A percentile compares a stretch with the other conserved stretches of the same genome.
These are phyloP conservation scores for Holocentrus rufus DNA, from an alignment of 2,797 vertebrate species.

Conservation along the genomic window DNA sequence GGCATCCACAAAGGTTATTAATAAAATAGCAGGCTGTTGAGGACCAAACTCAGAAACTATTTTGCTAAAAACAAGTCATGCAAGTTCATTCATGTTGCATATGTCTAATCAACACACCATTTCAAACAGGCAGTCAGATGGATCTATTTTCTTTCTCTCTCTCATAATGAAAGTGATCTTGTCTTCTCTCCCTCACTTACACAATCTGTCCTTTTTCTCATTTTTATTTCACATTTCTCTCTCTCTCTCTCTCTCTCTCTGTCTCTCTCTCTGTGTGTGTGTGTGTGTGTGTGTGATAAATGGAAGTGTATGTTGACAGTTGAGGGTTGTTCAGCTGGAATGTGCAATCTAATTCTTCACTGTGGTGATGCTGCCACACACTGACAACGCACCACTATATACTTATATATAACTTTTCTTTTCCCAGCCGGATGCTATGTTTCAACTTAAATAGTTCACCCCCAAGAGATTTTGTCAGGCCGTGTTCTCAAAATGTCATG, in stretches of 20 bases:
- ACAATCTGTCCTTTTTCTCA: not conserved
- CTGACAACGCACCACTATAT: constrained; percentile 18
- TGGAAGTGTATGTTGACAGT: constrained; percentile 46
- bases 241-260: constrained; percentile 21
- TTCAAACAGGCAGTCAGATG: no score
- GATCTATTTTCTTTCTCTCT: not conserved
- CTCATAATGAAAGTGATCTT: constrained; percentile 30
- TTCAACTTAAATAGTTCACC: constrained; percentile 27
- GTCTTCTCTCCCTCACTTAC: constrained; percentile 12
- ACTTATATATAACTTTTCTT: not conserved
- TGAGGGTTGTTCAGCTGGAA: constrained; percentile 51
- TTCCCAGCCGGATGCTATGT: not conserved
- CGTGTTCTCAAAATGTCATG: constrained; percentile 18
- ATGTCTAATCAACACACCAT: not conserved
- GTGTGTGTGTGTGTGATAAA: constrained; percentile 43
- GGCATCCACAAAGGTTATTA: constrained; percentile 18
- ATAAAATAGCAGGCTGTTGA: constrained; percentile 23
- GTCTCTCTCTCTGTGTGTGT: constrained; percentile 1
- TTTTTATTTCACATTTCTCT: constrained; percentile 36
- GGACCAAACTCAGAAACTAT: not conserved
- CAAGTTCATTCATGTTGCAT: not conserved
- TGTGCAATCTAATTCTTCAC: constrained; percentile 59
- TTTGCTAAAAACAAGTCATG: constrained; percentile 10
- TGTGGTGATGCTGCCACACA: constrained; percentile 37
- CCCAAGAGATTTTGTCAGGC: constrained; percentile 5